phyloP scores from a whole-genome alignment of 92 coral and sea anemone genomes.

The Micromussa lordhowensis region DNA sequence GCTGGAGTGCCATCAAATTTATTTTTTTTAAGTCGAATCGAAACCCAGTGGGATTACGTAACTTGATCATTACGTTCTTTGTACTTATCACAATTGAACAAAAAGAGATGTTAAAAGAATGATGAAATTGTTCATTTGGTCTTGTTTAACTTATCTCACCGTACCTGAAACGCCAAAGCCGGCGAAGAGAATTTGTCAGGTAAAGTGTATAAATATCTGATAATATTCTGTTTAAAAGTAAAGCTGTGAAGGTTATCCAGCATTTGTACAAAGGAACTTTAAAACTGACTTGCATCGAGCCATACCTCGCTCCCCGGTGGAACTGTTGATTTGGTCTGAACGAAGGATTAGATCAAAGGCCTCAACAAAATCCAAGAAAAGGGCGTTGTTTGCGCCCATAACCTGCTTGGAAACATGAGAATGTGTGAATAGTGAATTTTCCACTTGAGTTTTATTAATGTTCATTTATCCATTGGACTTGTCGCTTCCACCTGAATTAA shows the following conservation, averaged over 20 bases:
- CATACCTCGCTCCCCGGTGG: neutral
- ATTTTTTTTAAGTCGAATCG: neutral
- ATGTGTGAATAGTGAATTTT: neutral
- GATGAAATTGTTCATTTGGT: neutral
- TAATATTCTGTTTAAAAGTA: neutral
- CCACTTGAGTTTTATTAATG: neutral
- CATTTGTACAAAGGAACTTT: neutral
- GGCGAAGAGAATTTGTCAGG: neutral
- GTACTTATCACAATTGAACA: neutral
- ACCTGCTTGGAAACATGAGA: constrained; percentile 1
- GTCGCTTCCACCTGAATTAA: neutral
- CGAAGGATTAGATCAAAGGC: neutral
- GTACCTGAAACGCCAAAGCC: neutral
- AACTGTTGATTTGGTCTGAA: neutral
- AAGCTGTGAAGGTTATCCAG: neutral
- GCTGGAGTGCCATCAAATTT: neutral
- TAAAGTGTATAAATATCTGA: neutral
- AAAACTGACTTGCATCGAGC: neutral
- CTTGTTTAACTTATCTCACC: neutral
- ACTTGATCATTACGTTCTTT: neutral
- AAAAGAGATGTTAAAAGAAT: neutral
- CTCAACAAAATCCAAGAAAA: neutral
- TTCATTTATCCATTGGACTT: neutral
- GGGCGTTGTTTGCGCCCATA: neutral
- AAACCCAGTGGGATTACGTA: neutral